Conservation (phyloP, 2,888 invertebrate species). For the Caenorhabditis zanzibari region DNA sequence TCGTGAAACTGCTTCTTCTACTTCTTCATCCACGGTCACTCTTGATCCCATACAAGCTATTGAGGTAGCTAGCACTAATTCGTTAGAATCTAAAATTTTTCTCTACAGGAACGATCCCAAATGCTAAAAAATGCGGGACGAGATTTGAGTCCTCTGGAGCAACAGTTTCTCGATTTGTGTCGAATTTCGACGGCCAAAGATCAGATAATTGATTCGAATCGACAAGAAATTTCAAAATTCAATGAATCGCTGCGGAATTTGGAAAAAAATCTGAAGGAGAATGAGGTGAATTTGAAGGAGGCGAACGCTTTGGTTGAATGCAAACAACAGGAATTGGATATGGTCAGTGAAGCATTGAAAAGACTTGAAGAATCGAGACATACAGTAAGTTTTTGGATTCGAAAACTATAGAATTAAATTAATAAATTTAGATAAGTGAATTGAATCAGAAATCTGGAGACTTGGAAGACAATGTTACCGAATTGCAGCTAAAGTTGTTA, state of each 20-base stretch:
- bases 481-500: constrained; percentile 58
- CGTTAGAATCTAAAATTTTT: no score
- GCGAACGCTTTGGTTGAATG: constrained; percentile 55
- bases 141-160: constrained; percentile 73
- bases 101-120: constrained; percentile 50
- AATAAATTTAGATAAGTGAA: constrained; percentile 29
- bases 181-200: constrained; percentile 79
- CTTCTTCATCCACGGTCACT: constrained; percentile 36
- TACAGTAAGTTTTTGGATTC: constrained; percentile 43
- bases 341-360: constrained; percentile 70
- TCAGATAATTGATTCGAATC: constrained; percentile 77
- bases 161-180: constrained; percentile 80
- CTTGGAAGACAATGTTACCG: constrained; percentile 43
- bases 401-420: not conserved
- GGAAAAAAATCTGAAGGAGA: constrained; percentile 53
- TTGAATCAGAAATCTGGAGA: constrained; percentile 39
- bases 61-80: constrained; percentile 11
- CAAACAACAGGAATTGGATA: constrained; percentile 71
- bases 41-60: constrained; percentile 59
- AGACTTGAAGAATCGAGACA: constrained; percentile 69
- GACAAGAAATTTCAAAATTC: constrained; percentile 73
- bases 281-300: constrained; percentile 45
- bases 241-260: constrained; percentile 58
- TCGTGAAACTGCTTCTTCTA: constrained; percentile 53
- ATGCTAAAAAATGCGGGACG: constrained; percentile 44